phyloP scores from a whole-genome alignment of 2,797 vertebrate species.

The Zalophus californianus region DNA sequence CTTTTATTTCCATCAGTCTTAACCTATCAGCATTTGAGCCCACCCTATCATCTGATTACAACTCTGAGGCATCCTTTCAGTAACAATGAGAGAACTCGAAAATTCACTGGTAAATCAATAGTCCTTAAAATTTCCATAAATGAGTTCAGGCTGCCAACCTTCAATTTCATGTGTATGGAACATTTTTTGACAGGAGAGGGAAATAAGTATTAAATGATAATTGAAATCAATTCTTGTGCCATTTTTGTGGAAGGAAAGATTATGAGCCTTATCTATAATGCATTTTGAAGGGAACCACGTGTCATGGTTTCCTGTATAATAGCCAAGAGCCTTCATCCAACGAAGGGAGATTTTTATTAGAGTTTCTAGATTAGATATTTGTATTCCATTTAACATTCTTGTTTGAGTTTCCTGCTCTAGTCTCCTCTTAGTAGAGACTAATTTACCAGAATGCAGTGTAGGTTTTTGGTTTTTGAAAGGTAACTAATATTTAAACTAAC shows the following conservation, averaged over 20 bases:
- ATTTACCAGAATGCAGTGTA: slow-evolving; percentile 52
- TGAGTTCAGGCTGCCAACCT: slow-evolving; percentile 64
- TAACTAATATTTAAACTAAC: slow-evolving; percentile 67
- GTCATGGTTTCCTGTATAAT: slow-evolving; percentile 61
- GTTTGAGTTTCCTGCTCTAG: slow-evolving; percentile 37
- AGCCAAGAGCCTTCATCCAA: neutral
- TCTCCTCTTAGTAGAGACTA: slow-evolving; percentile 38
- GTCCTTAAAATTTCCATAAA: slow-evolving; percentile 67
- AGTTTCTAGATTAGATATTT: slow-evolving; percentile 60
- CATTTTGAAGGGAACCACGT: slow-evolving; percentile 22
- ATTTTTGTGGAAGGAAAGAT: slow-evolving; percentile 71
- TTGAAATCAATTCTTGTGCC: slow-evolving; percentile 76
- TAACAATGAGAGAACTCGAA: slow-evolving; percentile 57
- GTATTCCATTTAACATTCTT: slow-evolving; percentile 62
- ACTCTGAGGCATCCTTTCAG: slow-evolving; percentile 46
- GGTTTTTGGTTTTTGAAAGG: slow-evolving; percentile 54
- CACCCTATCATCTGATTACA: slow-evolving; percentile 26
- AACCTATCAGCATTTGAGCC: slow-evolving; percentile 8
- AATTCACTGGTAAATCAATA: slow-evolving; percentile 64
- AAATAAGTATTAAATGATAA: slow-evolving; percentile 79
- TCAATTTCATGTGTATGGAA: slow-evolving; percentile 40
- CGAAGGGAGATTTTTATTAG: slow-evolving; percentile 55
- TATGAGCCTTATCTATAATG: slow-evolving; percentile 56
- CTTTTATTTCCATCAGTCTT: slow-evolving; percentile 43
- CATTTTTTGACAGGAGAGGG: slow-evolving; percentile 56